Evolutionary conservation across 1,140 invertebrate species (phyloP).

Genomic region (Potamilus streckersoni): DNA sequence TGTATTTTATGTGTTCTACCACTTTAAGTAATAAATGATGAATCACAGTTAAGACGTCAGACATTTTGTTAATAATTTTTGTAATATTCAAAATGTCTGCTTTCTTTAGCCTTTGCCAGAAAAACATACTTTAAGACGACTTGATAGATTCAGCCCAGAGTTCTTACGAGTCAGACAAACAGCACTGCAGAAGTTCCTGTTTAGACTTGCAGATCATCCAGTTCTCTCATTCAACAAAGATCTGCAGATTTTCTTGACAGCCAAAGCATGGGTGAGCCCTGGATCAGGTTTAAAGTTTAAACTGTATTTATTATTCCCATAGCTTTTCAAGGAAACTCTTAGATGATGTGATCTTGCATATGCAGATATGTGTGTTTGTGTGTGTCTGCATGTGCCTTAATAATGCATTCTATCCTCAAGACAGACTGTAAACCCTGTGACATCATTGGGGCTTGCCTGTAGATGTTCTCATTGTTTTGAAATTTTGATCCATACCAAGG

Average conservation of each 20-base stretch:
- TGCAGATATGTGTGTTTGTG: too few species aligned
- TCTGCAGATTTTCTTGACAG: conserved; percentile 78
- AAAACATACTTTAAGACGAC: conserved; percentile 78
- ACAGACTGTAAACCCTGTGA: too few species aligned
- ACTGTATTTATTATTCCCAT: too few species aligned
- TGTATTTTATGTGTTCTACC: neutral
- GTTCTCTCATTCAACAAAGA: conserved; percentile 79
- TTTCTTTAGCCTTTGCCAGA: conserved; percentile 77
- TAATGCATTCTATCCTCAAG: too few species aligned
- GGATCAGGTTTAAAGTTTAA: too few species aligned
- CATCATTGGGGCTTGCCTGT: too few species aligned
- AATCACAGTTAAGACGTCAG: neutral
- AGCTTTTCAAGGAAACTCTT: too few species aligned
- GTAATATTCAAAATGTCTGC: too few species aligned
- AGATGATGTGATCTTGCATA: too few species aligned
- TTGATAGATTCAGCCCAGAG: conserved; percentile 82
- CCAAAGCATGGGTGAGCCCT: conserved; percentile 73
- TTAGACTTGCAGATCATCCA: conserved; percentile 76
- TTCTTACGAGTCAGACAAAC: conserved; percentile 80
- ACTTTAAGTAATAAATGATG: neutral
- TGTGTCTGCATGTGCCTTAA: too few species aligned
- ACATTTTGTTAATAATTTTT: conserved; percentile 5
- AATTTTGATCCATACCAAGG: too few species aligned
- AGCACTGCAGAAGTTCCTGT: conserved; percentile 79
- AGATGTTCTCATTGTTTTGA: too few species aligned